Conservation (phyloP, 2,797 vertebrate genomes). For the Eremophila alpestris region DNA sequence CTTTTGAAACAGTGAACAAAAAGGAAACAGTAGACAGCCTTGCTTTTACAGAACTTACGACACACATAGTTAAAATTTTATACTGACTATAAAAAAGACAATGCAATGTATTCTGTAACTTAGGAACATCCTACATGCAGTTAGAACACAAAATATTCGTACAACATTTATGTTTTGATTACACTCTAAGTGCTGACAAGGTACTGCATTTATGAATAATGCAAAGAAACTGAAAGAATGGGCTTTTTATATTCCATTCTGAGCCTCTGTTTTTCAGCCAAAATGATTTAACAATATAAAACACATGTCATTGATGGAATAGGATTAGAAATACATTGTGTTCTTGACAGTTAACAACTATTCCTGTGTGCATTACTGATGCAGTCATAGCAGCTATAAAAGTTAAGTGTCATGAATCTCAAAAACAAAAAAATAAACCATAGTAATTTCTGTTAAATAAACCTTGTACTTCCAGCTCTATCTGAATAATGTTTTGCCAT, state of each 20-base stretch:
- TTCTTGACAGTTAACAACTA: conserved; percentile 75
- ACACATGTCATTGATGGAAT: conserved; percentile 71
- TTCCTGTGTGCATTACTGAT: conserved; percentile 53
- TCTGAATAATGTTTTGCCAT: neutral
- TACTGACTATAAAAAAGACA: conserved; percentile 42
- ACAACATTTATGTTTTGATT: conserved; percentile 83
- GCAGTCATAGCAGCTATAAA: conserved; percentile 33
- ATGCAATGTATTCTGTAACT: conserved; percentile 36
- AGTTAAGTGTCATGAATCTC: conserved; percentile 19
- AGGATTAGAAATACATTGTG: conserved; percentile 74
- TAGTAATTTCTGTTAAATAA: neutral
- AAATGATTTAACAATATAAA: conserved; percentile 75
- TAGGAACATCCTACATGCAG: conserved; percentile 48
- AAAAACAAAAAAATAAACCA: neutral
- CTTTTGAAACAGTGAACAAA: conserved; percentile 50
- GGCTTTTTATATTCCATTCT: conserved; percentile 69
- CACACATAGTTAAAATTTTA: conserved; percentile 45
- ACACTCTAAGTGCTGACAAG: conserved; percentile 72
- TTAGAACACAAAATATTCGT: conserved; percentile 69
- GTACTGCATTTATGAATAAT: conserved; percentile 77
- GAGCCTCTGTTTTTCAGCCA: conserved; percentile 66
- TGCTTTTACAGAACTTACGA: conserved; percentile 21
- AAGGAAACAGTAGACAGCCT: conserved; percentile 2
- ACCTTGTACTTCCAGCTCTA: neutral
- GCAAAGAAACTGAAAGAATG: conserved; percentile 65